These are phyloP conservation scores for Oryzias sinensis DNA, from an alignment of 2,797 vertebrate species.

Conservation along the genomic window DNA sequence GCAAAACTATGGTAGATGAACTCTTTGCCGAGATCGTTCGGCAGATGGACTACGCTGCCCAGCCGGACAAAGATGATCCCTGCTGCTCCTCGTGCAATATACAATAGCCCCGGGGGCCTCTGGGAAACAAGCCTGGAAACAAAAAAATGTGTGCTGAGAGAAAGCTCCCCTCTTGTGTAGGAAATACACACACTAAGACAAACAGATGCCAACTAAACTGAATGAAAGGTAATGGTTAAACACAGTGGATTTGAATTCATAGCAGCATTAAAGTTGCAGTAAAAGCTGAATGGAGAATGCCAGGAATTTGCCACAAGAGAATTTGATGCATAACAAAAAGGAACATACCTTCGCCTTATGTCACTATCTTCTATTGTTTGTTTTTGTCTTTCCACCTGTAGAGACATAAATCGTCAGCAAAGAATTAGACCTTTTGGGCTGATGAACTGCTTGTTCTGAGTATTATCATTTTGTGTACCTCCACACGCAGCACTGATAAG, in stretches of 20 bases:
- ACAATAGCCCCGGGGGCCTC: slow-evolving; percentile 84
- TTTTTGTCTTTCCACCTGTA: slow-evolving; percentile 32
- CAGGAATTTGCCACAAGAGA: slow-evolving; percentile 62
- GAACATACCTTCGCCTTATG: slow-evolving; percentile 74
- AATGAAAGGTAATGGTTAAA: slow-evolving; percentile 56
- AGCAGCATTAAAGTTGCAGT: slow-evolving; percentile 65
- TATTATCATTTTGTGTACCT: slow-evolving; percentile 16
- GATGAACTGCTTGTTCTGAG: slow-evolving; percentile 31
- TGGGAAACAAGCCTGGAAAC: slow-evolving; percentile 26
- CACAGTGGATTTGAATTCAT: slow-evolving; percentile 57
- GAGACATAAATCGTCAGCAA: slow-evolving; percentile 32
- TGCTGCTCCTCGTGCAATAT: slow-evolving; percentile 99
- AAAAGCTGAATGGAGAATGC: slow-evolving; percentile 54
- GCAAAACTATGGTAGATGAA: slow-evolving; percentile 99
- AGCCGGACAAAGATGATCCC: slow-evolving; percentile 98
- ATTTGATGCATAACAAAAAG: slow-evolving; percentile 63
- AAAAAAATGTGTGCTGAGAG: slow-evolving; percentile 36
- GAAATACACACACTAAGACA: slow-evolving; percentile 49
- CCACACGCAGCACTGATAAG: slow-evolving; percentile 16
- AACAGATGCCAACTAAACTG: slow-evolving; percentile 52
- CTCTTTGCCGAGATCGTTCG: slow-evolving; percentile 98
- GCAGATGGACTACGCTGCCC: slow-evolving; percentile 99
- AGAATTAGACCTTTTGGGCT: slow-evolving; percentile 37
- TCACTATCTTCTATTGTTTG: slow-evolving; percentile 46
- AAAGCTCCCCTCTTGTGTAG: slow-evolving; percentile 36